A percentile compares a stretch with the other conserved stretches of the same genome.
phyloP scores from a whole-genome alignment of 2,888 invertebrate species.

The Arrhopalites spinosus region DNA sequence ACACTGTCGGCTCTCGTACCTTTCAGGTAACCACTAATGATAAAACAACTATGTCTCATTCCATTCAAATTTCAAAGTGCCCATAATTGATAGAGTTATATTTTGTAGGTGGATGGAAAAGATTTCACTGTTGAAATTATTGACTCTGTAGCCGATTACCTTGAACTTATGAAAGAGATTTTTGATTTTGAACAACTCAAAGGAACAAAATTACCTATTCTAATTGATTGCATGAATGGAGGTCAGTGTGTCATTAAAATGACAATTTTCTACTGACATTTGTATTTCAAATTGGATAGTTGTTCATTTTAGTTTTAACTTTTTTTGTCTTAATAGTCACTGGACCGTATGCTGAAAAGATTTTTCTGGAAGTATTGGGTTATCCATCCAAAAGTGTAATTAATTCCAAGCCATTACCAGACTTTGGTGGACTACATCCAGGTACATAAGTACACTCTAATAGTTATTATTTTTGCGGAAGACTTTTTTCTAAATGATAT shows the following conservation, averaged over 20 bases:
- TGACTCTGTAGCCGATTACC: constrained; percentile 88
- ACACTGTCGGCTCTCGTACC: constrained; percentile 70
- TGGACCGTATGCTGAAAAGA: constrained; percentile 89
- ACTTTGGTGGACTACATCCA: constrained; percentile 52
- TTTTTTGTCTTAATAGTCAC: constrained; percentile 70
- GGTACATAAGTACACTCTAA: no score
- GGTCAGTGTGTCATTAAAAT: constrained; percentile 64
- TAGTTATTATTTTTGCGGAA: no score
- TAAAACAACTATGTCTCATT: no score
- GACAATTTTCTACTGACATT: constrained; percentile 8
- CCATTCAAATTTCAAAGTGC: no score
- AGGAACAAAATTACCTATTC: constrained; percentile 77
- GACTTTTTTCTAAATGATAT: no score
- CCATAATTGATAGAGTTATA: not conserved
- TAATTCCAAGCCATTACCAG: constrained; percentile 48
- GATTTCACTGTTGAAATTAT: constrained; percentile 84
- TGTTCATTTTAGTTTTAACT: constrained; percentile 20
- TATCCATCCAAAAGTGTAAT: constrained; percentile 64
- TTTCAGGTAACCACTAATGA: constrained; percentile 68
- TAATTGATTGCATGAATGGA: constrained; percentile 94
- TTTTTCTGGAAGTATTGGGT: constrained; percentile 85
- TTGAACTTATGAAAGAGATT: constrained; percentile 89
- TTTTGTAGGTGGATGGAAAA: constrained; percentile 68
- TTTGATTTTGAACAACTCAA: constrained; percentile 89
- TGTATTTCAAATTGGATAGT: constrained; percentile 29